Evolutionary conservation across 2,113 vertebrate genomes (phyloP).

Genomic region (Machaerirhynchus nigripectus): DNA sequence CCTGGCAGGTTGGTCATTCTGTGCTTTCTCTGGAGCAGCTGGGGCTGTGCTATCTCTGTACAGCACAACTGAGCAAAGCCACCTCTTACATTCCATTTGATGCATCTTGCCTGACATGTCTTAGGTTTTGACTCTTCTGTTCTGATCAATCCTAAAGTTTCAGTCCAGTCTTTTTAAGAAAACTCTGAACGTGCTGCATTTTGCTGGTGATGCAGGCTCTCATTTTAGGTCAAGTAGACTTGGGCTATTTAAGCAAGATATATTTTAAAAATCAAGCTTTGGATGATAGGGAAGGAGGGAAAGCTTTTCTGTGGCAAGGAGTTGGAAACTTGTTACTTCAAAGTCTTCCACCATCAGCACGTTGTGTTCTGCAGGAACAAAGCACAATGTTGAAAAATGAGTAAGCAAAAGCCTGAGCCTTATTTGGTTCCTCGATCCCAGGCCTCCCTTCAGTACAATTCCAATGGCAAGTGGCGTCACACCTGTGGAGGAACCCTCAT

Average conservation of each 20-base stretch:
- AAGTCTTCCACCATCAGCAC: not conserved
- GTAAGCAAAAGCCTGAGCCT: not conserved
- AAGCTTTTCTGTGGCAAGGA: not conserved
- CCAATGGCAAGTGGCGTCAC: conserved; percentile 1
- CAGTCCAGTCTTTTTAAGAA: not conserved
- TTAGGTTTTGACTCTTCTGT: not conserved
- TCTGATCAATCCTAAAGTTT: not conserved
- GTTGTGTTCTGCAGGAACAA: not conserved
- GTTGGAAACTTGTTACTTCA: not conserved
- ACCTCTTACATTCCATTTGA: not conserved
- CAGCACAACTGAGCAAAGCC: not conserved
- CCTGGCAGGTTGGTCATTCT: conserved; percentile 70
- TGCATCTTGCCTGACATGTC: not conserved
- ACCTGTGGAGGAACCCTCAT: conserved; percentile 71
- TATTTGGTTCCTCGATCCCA: not conserved
- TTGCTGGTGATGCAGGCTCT: not conserved
- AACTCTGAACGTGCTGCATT: not conserved
- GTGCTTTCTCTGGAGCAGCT: not conserved
- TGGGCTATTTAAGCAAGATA: not conserved
- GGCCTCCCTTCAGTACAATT: conserved; percentile 61
- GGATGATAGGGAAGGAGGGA: not conserved
- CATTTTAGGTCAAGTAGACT: not conserved
- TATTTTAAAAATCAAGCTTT: not conserved
- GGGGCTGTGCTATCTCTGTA: not conserved
- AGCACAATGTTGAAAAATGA: not conserved